A percentile compares a stretch with the other conserved stretches of the same genome.
Evolutionary conservation across 2,888 invertebrate species (phyloP).

Genomic region (Brachyopa scutellaris): DNA sequence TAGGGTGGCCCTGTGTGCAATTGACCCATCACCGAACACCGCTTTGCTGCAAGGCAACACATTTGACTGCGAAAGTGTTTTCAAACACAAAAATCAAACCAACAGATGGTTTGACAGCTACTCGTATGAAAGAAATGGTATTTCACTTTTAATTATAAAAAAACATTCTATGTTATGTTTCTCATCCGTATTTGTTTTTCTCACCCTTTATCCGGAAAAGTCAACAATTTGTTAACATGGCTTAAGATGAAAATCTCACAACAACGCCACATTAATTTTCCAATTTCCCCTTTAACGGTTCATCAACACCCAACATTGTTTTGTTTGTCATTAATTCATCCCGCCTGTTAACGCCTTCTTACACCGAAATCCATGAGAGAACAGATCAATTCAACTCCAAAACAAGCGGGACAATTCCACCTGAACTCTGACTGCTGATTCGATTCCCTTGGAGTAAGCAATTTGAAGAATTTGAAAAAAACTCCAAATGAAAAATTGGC

Average conservation of each 20-base stretch:
- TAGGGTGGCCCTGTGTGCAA: too few species aligned
- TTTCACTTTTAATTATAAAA: too few species aligned
- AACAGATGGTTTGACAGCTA: too few species aligned
- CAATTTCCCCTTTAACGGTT: conserved; percentile 2
- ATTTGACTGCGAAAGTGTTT: too few species aligned
- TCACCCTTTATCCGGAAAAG: too few species aligned
- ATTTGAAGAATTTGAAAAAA: conserved; percentile 4
- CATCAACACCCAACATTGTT: conserved; percentile 30
- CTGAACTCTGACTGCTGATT: conserved; percentile 17
- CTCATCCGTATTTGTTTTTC: too few species aligned
- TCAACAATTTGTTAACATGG: background rate
- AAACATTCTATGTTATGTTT: too few species aligned
- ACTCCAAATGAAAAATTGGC: background rate
- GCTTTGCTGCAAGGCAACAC: too few species aligned
- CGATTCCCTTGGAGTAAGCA: background rate
- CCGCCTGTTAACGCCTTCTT: conserved; percentile 55
- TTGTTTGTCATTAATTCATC: conserved; percentile 43
- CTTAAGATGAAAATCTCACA: conserved; percentile 28
- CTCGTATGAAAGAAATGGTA: too few species aligned
- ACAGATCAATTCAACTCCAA: conserved; percentile 54
- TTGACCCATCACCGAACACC: too few species aligned
- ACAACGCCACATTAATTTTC: conserved; percentile 11
- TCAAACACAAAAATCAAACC: too few species aligned
- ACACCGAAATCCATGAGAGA: conserved; percentile 44
- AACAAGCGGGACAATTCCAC: conserved; percentile 43